phyloP scores from a whole-genome alignment of 2,888 invertebrate genomes.

The Cyrtodaria siliqua region DNA sequence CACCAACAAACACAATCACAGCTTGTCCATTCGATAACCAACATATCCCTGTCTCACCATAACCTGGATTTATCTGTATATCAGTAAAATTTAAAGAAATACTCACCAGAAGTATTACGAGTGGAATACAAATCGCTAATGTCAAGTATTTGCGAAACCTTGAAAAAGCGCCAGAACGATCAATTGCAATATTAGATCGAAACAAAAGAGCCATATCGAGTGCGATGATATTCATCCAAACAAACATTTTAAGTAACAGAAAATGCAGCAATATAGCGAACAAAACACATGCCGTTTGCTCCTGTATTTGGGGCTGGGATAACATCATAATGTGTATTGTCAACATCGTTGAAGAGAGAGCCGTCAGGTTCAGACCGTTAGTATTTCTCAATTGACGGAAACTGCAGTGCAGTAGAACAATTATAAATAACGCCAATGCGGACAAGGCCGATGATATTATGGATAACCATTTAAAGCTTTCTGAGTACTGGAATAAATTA shows the following conservation, averaged over 20 bases:
- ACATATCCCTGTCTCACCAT: conserved; percentile 23
- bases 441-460: conserved; percentile 34
- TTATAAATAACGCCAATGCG: neutral
- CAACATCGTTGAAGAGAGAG: conserved; percentile 25
- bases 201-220: conserved; percentile 36
- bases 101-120: neutral
- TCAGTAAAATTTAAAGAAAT: conserved; percentile 13
- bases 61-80: neutral
- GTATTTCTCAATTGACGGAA: conserved; percentile 28
- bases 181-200: neutral
- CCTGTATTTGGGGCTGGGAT: neutral
- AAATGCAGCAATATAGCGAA: conserved; percentile 24
- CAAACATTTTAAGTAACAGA: conserved; percentile 24
- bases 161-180: neutral
- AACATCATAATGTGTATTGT: conserved; percentile 24
- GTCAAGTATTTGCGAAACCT: conserved; percentile 11
- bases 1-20: conserved; percentile 23
- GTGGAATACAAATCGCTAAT: conserved; percentile 9
- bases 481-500: conserved; percentile 22
- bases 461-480: conserved; percentile 16
- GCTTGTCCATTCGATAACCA: conserved; percentile 30
- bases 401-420: conserved; percentile 16
- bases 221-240: conserved; percentile 44
- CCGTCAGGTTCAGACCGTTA: conserved; percentile 37
- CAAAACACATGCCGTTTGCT: neutral